Percentiles rank a stretch among this genome's conserved stretches.
Conservation (phyloP, 2,113 vertebrate species). For the Callipepla californica region DNA sequence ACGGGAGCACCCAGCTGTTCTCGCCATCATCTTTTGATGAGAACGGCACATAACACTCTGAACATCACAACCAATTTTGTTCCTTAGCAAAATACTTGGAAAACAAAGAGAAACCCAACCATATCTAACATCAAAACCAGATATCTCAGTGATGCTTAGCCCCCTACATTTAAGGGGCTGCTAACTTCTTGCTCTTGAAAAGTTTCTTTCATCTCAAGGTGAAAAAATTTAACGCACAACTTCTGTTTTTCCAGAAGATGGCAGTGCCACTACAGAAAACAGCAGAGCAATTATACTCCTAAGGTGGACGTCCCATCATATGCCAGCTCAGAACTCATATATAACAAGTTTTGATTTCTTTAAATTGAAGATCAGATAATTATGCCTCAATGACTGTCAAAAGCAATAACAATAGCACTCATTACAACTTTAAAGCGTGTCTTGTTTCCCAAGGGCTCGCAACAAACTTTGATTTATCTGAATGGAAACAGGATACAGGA, state of each 20-base stretch:
- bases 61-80: background rate
- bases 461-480: conserved; percentile 66
- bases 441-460: conserved; percentile 64
- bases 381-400: conserved; percentile 71
- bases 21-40: background rate
- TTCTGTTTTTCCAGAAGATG: conserved; percentile 70
- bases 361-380: conserved; percentile 68
- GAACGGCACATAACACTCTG: background rate
- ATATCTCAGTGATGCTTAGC: background rate
- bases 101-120: background rate
- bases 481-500: conserved; percentile 61
- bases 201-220: conserved; percentile 32
- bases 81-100: background rate
- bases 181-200: background rate
- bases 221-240: conserved; percentile 11
- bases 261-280: conserved; percentile 71
- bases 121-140: background rate
- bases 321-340: conserved; percentile 36
- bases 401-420: conserved; percentile 74
- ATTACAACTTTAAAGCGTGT: conserved; percentile 72
- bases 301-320: conserved; percentile 48
- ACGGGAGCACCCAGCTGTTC: background rate
- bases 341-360: conserved; percentile 62
- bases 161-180: background rate
- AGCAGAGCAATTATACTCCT: background rate